Conservation (phyloP, 1,140 invertebrate species). For the Pseudoatta argentina region DNA sequence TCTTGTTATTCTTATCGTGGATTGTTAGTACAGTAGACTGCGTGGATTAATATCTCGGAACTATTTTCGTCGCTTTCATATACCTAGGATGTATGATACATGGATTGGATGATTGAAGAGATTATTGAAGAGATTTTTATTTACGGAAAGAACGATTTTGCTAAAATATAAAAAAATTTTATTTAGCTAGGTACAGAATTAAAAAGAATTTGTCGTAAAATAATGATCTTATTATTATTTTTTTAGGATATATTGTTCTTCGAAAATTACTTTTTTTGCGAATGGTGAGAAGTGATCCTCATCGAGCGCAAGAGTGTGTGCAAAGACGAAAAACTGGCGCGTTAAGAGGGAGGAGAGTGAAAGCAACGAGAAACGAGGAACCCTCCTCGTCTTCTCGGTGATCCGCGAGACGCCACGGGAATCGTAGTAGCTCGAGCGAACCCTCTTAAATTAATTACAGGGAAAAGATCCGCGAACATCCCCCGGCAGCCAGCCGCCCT, state of each 20-base stretch:
- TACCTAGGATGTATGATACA: too few species aligned
- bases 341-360: slow-evolving; percentile 1
- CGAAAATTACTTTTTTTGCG: not conserved
- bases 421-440: slow-evolving; percentile 76
- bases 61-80: not conserved
- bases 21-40: slow-evolving; percentile 20
- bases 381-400: slow-evolving; percentile 69
- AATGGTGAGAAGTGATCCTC: slow-evolving; percentile 25
- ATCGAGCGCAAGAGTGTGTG: slow-evolving; percentile 1
- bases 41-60: slow-evolving; percentile 2
- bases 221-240: not conserved
- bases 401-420: slow-evolving; percentile 73
- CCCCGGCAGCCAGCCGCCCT: slow-evolving; percentile 62
- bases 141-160: too few species aligned
- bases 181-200: too few species aligned
- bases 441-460: slow-evolving; percentile 85
- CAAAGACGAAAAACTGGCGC: slow-evolving; percentile 40
- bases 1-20: slow-evolving; percentile 12
- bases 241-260: not conserved
- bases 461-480: slow-evolving; percentile 82
- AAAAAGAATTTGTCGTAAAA: too few species aligned
- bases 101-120: not conserved
- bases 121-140: not conserved
- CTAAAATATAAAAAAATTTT: too few species aligned
- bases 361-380: slow-evolving; percentile 60